Conservation (phyloP, 2,888 invertebrate species). For the Lasioglossum oenotherae region DNA sequence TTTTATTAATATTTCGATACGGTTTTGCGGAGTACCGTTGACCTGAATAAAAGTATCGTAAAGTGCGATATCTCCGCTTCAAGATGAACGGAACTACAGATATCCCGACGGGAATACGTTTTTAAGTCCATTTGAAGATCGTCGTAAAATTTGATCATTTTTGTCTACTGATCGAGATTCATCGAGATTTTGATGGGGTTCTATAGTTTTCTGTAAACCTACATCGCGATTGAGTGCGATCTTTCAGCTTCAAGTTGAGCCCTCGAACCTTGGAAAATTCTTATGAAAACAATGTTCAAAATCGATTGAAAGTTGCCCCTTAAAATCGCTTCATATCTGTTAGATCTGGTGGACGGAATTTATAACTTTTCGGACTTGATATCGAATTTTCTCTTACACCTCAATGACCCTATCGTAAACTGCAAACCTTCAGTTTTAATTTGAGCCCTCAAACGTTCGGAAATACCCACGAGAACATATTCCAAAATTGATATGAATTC, state of each 20-base stretch:
- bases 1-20: background rate
- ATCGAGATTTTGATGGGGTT: background rate
- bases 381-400: background rate
- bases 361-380: background rate
- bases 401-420: background rate
- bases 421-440: background rate
- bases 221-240: background rate
- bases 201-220: background rate
- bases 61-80: background rate
- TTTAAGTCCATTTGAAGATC: background rate
- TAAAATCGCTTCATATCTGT: background rate
- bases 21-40: background rate
- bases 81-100: background rate
- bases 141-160: background rate
- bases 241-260: background rate
- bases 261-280: background rate
- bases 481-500: background rate
- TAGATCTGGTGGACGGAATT: background rate
- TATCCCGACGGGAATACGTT: background rate
- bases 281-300: background rate
- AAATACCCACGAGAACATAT: background rate
- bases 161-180: background rate
- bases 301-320: background rate
- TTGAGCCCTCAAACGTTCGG: background rate
- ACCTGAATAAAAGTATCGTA: background rate